A percentile compares a stretch with the other conserved stretches of the same genome.
Conservation (phyloP, 2,113 vertebrate species). For the Candoia aspera region DNA sequence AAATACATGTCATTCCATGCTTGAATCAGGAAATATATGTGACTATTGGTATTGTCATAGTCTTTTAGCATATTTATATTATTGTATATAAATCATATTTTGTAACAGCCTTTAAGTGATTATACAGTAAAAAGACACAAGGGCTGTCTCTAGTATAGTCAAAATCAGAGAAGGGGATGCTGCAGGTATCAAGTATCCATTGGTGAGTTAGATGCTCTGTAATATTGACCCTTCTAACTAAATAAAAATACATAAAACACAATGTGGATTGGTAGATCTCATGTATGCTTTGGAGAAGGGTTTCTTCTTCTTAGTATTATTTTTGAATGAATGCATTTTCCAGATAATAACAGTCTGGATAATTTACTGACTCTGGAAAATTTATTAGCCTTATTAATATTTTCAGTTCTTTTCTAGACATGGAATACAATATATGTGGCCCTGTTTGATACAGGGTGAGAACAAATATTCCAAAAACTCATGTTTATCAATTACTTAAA, state of each 20-base stretch:
- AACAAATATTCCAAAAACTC: background rate
- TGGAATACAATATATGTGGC: background rate
- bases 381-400: background rate
- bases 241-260: background rate
- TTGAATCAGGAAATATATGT: conserved; percentile 12
- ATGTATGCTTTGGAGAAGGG: background rate
- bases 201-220: background rate
- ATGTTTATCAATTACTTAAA: background rate
- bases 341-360: background rate
- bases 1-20: background rate
- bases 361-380: background rate
- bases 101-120: background rate
- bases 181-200: background rate
- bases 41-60: background rate
- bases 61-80: background rate
- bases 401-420: background rate
- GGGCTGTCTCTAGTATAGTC: background rate
- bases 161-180: background rate
- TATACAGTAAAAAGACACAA: background rate
- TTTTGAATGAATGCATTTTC: background rate
- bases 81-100: conserved; percentile 1
- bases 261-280: background rate
- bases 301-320: background rate
- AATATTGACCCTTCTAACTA: background rate
- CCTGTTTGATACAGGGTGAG: background rate